phyloP scores from a whole-genome alignment of 2,888 invertebrate species.

The Monochamus alternatus region DNA sequence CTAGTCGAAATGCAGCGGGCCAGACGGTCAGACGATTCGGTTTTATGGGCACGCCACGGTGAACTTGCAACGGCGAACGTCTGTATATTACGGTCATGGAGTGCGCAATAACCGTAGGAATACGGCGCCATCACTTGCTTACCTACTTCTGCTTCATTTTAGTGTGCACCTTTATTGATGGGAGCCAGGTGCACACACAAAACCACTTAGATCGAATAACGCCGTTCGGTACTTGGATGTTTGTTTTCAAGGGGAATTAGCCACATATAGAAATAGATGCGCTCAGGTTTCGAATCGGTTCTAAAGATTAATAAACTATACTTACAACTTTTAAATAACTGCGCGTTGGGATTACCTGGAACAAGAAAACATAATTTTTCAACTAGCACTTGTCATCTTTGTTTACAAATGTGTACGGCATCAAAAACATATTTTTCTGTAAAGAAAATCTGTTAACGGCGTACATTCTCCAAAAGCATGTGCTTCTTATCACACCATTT shows the following conservation, averaged over 20 bases:
- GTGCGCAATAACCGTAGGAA: slow-evolving; percentile 60
- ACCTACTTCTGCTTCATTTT: slow-evolving; percentile 51
- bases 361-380: not conserved
- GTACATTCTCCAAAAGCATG: too few relatives aligned
- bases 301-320: not conserved
- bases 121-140: slow-evolving; percentile 45
- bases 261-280: not conserved
- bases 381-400: too few relatives aligned
- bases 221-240: not conserved
- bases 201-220: slow-evolving; percentile 1
- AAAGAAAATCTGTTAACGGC: too few relatives aligned
- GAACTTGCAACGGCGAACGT: slow-evolving; percentile 54
- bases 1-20: slow-evolving; percentile 52
- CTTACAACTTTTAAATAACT: not conserved
- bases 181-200: not conserved
- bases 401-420: too few relatives aligned
- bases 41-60: slow-evolving; percentile 57
- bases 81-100: slow-evolving; percentile 59
- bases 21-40: slow-evolving; percentile 56
- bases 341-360: not conserved
- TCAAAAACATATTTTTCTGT: too few relatives aligned
- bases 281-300: not conserved
- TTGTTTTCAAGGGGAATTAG: not conserved
- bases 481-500: too few relatives aligned
- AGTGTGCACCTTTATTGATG: slow-evolving; percentile 41